Conservation (phyloP, 2,797 vertebrate species). For the Falco rusticolus region DNA sequence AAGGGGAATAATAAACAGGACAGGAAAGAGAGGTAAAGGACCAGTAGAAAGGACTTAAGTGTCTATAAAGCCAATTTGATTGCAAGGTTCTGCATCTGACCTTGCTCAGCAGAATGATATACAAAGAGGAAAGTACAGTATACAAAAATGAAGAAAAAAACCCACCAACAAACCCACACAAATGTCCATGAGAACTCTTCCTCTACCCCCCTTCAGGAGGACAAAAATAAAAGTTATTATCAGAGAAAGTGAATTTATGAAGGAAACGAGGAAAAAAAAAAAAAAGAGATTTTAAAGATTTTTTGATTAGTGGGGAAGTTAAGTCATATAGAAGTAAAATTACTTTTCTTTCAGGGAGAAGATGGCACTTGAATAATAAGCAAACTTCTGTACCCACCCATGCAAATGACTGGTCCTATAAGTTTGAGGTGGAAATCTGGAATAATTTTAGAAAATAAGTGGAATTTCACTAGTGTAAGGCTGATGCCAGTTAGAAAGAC, state of each 20-base stretch:
- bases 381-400: neutral
- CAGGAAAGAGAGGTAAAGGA: neutral
- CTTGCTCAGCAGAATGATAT: neutral
- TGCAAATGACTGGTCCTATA: neutral
- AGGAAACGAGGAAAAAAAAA: neutral
- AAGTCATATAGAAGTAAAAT: neutral
- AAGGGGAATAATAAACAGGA: neutral
- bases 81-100: neutral
- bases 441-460: neutral
- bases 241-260: neutral
- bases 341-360: neutral
- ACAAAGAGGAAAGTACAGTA: neutral
- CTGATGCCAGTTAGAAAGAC: neutral
- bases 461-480: neutral
- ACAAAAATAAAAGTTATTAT: neutral
- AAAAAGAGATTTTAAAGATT: rapidly evolving
- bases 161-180: neutral
- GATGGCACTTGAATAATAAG: neutral
- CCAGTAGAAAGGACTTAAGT: neutral
- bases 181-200: neutral
- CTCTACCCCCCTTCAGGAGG: rapidly evolving
- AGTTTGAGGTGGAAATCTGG: neutral
- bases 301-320: neutral
- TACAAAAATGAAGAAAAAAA: neutral
- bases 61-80: neutral